These are phyloP conservation scores for Beroe ovata DNA, from an alignment of 37 sponge, comb jelly and placozoan genomes.

Conservation along the genomic window DNA sequence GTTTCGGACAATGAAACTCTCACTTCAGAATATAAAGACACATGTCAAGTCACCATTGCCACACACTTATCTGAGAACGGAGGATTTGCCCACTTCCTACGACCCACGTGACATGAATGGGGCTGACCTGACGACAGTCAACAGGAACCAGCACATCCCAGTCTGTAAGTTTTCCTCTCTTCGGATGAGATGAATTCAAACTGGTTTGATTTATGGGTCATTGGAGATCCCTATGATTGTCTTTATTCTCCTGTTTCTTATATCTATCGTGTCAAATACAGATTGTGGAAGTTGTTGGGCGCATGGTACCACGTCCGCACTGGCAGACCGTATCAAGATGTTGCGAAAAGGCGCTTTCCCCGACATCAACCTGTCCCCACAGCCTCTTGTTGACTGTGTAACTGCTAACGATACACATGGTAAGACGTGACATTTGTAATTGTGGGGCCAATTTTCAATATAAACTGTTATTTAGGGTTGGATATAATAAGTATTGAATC, in stretches of 20 bases:
- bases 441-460: too few relatives aligned
- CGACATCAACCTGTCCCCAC: slow-evolving; percentile 79
- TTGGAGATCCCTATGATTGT: too few relatives aligned
- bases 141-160: slow-evolving; percentile 87
- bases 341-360: slow-evolving; percentile 73
- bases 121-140: slow-evolving; percentile 78
- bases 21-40: slow-evolving; percentile 57
- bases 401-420: slow-evolving; percentile 69
- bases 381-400: slow-evolving; percentile 82
- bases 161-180: slow-evolving; percentile 83
- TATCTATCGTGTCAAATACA: too few relatives aligned
- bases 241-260: too few relatives aligned
- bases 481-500: too few relatives aligned
- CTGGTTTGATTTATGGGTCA: too few relatives aligned
- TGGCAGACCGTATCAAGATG: slow-evolving; percentile 82
- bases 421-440: too few relatives aligned
- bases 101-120: slow-evolving; percentile 79
- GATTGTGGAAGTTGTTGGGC: slow-evolving; percentile 88
- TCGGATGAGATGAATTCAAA: too few relatives aligned
- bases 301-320: slow-evolving; percentile 82
- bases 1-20: too few relatives aligned
- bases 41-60: slow-evolving; percentile 71
- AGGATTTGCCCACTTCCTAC: slow-evolving; percentile 73
- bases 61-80: slow-evolving; percentile 70
- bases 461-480: too few relatives aligned